Conservation (phyloP, 2,113 vertebrate genomes). For the Rhinoderma darwinii region DNA sequence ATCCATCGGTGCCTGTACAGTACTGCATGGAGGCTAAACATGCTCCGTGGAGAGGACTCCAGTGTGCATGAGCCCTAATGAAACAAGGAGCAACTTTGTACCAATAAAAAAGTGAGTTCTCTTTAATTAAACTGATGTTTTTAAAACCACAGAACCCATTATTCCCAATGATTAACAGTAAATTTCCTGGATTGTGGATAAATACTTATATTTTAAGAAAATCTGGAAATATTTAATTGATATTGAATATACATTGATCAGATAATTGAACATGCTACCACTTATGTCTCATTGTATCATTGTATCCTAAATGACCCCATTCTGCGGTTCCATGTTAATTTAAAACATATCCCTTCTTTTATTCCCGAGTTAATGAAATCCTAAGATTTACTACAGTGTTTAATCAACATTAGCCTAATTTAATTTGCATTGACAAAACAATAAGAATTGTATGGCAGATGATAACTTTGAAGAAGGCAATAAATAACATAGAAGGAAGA, state of each 20-base stretch:
- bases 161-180: too few relatives aligned
- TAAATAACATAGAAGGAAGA: slow-evolving; percentile 49
- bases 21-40: too few relatives aligned
- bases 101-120: too few relatives aligned
- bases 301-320: not conserved
- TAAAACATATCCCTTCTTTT: not conserved
- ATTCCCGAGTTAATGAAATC: not conserved
- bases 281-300: not conserved
- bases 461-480: slow-evolving; percentile 45
- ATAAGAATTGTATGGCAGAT: slow-evolving; percentile 23
- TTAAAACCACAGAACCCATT: too few relatives aligned
- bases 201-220: too few relatives aligned
- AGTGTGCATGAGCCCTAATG: too few relatives aligned
- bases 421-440: slow-evolving; percentile 47
- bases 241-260: not conserved
- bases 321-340: not conserved
- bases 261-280: not conserved
- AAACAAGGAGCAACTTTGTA: too few relatives aligned
- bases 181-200: too few relatives aligned
- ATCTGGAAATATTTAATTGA: not conserved
- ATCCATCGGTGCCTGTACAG: too few relatives aligned
- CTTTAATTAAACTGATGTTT: too few relatives aligned
- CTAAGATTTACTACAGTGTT: not conserved
- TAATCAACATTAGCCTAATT: slow-evolving; percentile 47
- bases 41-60: too few relatives aligned